Evolutionary conservation across 1,140 invertebrate species (phyloP).

Genomic region (Bombus waltoni): DNA sequence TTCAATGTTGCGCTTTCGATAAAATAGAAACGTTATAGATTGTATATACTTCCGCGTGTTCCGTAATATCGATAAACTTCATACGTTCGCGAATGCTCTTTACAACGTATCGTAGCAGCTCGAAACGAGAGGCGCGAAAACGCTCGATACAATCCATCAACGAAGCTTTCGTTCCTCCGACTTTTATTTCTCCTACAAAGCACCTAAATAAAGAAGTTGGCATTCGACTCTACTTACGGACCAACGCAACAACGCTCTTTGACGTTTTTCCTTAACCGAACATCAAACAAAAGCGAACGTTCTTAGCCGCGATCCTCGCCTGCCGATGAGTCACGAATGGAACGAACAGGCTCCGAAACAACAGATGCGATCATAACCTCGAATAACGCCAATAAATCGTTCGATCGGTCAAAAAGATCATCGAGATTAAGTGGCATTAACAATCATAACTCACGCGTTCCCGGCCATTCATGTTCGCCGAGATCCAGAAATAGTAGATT

Average conservation of each 20-base stretch:
- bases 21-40: too few species aligned
- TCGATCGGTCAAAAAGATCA: neutral
- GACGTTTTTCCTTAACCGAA: neutral
- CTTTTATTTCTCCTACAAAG: neutral
- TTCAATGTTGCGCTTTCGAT: too few species aligned
- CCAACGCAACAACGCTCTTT: too few species aligned
- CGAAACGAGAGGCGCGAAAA: too few species aligned
- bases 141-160: neutral
- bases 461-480: slow-evolving; percentile 40
- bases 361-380: neutral
- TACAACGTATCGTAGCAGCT: too few species aligned
- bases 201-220: neutral
- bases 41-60: too few species aligned
- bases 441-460: slow-evolving; percentile 33
- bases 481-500: slow-evolving; percentile 74
- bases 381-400: neutral
- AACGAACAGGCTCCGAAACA: neutral
- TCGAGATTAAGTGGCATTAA: neutral
- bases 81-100: neutral
- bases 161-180: neutral
- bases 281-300: neutral
- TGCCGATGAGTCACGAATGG: neutral
- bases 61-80: neutral
- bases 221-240: neutral
- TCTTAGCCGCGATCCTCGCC: neutral